These are phyloP conservation scores for Nephrotoma guestfalica DNA, from an alignment of 2,888 invertebrate genomes.

Conservation along the genomic window DNA sequence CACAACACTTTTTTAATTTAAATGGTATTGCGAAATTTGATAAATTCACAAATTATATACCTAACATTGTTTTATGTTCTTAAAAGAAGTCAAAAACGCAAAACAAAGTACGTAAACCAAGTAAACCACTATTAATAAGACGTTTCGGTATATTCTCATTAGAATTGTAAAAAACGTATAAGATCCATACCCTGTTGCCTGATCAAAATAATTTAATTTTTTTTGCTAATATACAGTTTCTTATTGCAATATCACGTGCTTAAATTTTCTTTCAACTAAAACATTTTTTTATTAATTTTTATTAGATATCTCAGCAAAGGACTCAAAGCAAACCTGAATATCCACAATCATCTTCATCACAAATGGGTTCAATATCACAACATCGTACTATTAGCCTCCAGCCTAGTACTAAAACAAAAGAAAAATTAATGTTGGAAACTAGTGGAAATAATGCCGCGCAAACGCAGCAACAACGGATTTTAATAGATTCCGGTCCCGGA, in stretches of 20 bases:
- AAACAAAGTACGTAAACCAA: no score
- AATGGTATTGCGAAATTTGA: no score
- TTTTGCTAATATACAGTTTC: no score
- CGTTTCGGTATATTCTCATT: no score
- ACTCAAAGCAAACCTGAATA: background rate
- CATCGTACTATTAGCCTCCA: background rate
- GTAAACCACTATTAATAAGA: no score
- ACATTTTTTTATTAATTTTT: background rate
- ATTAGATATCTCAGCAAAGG: background rate
- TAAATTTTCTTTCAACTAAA: background rate
- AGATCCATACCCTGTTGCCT: no score
- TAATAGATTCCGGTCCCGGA: slow-evolving; percentile 43
- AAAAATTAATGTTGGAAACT: background rate
- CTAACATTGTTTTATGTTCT: no score
- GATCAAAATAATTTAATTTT: no score
- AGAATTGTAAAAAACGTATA: no score
- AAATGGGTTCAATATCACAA: background rate
- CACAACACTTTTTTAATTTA: no score
- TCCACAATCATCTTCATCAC: background rate
- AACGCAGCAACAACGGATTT: background rate
- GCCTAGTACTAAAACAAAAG: background rate
- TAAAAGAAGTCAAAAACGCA: no score
- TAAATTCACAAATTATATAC: no score
- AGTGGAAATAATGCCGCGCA: background rate
- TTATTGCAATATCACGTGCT: background rate